A percentile compares a stretch with the other conserved stretches of the same genome.
phyloP scores from a whole-genome alignment of 2,888 invertebrate species.

The Mesorhabditis spiculigera region DNA sequence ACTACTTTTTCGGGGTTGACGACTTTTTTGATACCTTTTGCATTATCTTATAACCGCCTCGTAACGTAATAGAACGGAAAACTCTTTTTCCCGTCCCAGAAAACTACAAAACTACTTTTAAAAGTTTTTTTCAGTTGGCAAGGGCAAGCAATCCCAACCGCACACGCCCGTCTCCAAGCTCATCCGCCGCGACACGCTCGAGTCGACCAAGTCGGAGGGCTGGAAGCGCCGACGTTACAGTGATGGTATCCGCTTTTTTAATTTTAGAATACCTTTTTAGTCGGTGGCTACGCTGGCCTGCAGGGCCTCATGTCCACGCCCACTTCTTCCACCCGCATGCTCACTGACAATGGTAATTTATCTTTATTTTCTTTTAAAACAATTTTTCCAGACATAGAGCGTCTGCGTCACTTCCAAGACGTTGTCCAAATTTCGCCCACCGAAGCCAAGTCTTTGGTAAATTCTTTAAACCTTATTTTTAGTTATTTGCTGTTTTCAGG shows the following conservation, averaged over 20 bases:
- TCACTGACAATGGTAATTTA: background rate
- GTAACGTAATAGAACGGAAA: too few species aligned
- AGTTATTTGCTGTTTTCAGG: background rate
- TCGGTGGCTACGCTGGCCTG: background rate
- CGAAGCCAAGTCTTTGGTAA: background rate
- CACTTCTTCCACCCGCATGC: background rate
- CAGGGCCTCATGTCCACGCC: background rate
- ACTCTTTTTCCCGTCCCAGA: too few species aligned
- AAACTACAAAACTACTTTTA: too few species aligned
- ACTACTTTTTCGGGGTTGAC: background rate
- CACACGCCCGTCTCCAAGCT: background rate
- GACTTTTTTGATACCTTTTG: too few species aligned
- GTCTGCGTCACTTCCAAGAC: background rate
- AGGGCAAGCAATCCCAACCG: too few species aligned
- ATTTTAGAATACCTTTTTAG: background rate
- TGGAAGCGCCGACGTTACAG: conserved; percentile 1
- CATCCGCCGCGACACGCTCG: background rate
- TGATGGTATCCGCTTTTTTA: background rate
- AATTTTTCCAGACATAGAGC: background rate
- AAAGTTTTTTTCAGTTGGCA: too few species aligned
- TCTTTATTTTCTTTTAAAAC: background rate
- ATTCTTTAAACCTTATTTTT: background rate
- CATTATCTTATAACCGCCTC: too few species aligned
- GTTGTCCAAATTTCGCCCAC: background rate
- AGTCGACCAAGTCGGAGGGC: background rate